Conservation (phyloP, 2,113 vertebrate species). For the Ceyx margarethae region DNA sequence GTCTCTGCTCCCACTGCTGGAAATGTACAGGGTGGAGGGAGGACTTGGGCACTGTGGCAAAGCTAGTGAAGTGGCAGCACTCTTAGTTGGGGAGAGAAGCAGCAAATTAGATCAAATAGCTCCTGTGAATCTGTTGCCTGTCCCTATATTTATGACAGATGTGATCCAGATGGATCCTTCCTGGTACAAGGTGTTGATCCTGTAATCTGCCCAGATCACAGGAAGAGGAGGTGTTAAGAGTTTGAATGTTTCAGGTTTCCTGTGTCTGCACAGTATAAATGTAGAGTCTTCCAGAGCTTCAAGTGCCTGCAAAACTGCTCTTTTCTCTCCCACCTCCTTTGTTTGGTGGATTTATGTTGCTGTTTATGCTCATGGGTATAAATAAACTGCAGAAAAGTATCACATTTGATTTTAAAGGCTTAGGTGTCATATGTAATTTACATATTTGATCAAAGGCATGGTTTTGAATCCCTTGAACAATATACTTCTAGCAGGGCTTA, state of each 20-base stretch:
- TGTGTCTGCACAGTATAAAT: neutral
- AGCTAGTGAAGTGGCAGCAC: neutral
- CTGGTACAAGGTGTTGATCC: neutral
- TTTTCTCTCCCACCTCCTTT: neutral
- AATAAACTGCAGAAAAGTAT: neutral
- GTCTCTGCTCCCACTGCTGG: neutral
- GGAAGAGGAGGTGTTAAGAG: neutral
- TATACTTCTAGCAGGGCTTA: neutral
- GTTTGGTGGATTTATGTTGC: rapidly evolving
- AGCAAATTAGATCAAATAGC: neutral
- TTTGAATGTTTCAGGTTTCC: neutral
- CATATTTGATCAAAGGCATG: neutral
- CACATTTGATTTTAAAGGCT: neutral
- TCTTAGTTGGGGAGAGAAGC: neutral
- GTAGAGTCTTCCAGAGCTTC: neutral
- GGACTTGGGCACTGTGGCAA: neutral
- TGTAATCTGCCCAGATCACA: neutral
- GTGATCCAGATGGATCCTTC: neutral
- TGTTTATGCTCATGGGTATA: neutral
- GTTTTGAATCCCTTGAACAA: neutral
- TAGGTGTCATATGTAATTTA: neutral
- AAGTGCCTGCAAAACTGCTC: neutral
- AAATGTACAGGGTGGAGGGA: rapidly evolving
- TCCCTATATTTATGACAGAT: neutral
- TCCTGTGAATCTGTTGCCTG: neutral